phyloP scores from a whole-genome alignment of 2,113 vertebrate genomes.

The Xenopus borealis region DNA sequence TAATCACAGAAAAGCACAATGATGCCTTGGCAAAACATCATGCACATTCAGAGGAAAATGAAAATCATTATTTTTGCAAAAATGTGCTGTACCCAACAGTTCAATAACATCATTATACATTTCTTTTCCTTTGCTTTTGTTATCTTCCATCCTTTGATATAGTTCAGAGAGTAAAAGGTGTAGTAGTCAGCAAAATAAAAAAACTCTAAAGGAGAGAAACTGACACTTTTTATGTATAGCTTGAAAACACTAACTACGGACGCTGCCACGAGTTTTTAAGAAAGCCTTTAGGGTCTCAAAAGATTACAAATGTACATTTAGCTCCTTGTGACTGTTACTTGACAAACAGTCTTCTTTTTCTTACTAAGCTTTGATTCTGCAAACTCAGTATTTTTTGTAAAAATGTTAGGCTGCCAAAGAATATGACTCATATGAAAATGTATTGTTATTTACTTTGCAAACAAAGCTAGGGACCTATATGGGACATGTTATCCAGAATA shows the following conservation, averaged over 20 bases:
- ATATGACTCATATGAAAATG: too few relatives aligned
- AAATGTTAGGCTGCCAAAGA: too few relatives aligned
- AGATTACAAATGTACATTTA: slow-evolving; percentile 44
- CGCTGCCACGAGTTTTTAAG: slow-evolving; percentile 37
- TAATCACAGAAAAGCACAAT: slow-evolving; percentile 18
- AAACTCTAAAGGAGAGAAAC: slow-evolving; percentile 31
- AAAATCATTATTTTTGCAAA: slow-evolving; percentile 46
- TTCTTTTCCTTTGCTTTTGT: slow-evolving; percentile 33
- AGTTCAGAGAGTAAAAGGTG: slow-evolving; percentile 39
- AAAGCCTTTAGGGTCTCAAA: slow-evolving; percentile 42
- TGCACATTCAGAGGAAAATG: slow-evolving; percentile 34
- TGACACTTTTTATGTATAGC: slow-evolving; percentile 40
- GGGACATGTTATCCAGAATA: too few relatives aligned
- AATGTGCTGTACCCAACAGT: slow-evolving; percentile 41
- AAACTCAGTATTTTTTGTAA: neutral
- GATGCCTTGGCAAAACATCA: slow-evolving; percentile 24
- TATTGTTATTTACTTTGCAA: too few relatives aligned
- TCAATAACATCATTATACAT: slow-evolving; percentile 45
- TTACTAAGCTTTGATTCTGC: slow-evolving; percentile 32
- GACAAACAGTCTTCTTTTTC: slow-evolving; percentile 32
- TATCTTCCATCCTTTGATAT: slow-evolving; percentile 42
- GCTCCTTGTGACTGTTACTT: slow-evolving; percentile 33
- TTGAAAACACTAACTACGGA: slow-evolving; percentile 40
- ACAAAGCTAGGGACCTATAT: too few relatives aligned
- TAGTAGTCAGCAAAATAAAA: slow-evolving; percentile 43